phyloP scores from a whole-genome alignment of 1,140 invertebrate species.

The Bombus pyrosoma region DNA sequence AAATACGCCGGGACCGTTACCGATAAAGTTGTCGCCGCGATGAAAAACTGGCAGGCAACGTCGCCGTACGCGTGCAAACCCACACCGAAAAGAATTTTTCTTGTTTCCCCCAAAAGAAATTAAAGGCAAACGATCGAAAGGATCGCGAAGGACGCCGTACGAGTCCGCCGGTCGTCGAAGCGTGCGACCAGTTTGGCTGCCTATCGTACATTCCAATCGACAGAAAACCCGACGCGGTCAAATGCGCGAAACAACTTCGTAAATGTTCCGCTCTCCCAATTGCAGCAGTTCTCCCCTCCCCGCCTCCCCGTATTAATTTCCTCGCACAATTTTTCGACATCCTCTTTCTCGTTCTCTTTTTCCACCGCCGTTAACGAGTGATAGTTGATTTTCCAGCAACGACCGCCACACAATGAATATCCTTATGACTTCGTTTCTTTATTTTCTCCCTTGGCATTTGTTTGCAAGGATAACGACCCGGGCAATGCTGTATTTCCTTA shows the following conservation, averaged over 20 bases:
- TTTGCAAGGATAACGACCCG: constrained; percentile 52
- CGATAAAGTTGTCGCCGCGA: constrained; percentile 37
- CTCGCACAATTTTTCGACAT: neutral
- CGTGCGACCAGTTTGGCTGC: constrained; percentile 67
- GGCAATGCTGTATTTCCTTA: constrained; percentile 15
- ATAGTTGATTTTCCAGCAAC: neutral
- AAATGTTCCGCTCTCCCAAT: constrained; percentile 13
- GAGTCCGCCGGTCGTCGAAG: too few species aligned
- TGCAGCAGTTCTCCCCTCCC: neutral
- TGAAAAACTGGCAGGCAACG: constrained; percentile 29
- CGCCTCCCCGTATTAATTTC: neutral
- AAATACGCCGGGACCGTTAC: constrained; percentile 14
- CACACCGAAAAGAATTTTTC: constrained; percentile 17
- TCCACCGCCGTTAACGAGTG: neutral
- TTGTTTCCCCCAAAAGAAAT: constrained; percentile 34
- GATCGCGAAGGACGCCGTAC: constrained; percentile 48
- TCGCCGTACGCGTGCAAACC: constrained; percentile 29
- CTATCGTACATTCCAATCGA: constrained; percentile 73
- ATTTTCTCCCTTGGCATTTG: constrained; percentile 16
- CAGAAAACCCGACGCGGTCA: constrained; percentile 54
- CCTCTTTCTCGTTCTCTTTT: neutral
- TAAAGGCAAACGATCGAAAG: constrained; percentile 55
- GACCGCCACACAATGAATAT: constrained; percentile 25
- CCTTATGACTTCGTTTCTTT: neutral
- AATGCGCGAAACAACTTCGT: constrained; percentile 64